Percentiles rank a stretch among this genome's conserved stretches.
These are phyloP conservation scores for Apoda limacodes DNA, from an alignment of 2,888 invertebrate genomes.

Conservation along the genomic window DNA sequence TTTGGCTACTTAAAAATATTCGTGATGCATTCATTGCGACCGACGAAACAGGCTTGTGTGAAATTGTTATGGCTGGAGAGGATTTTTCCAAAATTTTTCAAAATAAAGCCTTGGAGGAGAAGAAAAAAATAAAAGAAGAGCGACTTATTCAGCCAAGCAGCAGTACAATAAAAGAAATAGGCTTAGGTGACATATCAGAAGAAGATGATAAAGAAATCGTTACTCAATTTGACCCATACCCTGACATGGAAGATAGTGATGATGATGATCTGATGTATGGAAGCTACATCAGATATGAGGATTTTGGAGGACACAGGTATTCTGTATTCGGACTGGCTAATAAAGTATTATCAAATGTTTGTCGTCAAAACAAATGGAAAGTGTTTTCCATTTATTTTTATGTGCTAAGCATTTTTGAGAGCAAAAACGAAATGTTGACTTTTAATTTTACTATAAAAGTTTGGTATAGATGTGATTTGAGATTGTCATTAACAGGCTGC, in stretches of 20 bases:
- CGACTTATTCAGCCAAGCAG: slow-evolving; percentile 40
- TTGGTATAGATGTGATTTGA: too few relatives aligned
- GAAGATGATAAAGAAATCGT: slow-evolving; percentile 52
- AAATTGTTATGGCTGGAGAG: slow-evolving; percentile 90
- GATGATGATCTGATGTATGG: slow-evolving; percentile 76
- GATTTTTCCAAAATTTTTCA: slow-evolving; percentile 74
- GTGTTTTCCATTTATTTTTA: neutral
- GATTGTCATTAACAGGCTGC: too few relatives aligned
- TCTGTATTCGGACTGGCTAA: slow-evolving; percentile 1
- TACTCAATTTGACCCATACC: slow-evolving; percentile 76
- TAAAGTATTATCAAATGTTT: neutral
- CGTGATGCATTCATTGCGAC: slow-evolving; percentile 95
- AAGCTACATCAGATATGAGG: slow-evolving; percentile 80
- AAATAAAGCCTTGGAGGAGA: slow-evolving; percentile 54
- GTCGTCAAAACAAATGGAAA: neutral
- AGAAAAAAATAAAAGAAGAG: slow-evolving; percentile 39
- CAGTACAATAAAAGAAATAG: slow-evolving; percentile 39
- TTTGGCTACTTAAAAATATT: slow-evolving; percentile 93
- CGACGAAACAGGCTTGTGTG: slow-evolving; percentile 95
- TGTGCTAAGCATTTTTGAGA: too few relatives aligned
- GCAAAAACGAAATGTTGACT: too few relatives aligned
- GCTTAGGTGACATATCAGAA: slow-evolving; percentile 39
- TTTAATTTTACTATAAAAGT: too few relatives aligned
- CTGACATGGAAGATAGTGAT: slow-evolving; percentile 82
- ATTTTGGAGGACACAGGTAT: slow-evolving; percentile 69